Evolutionary conservation across 2,113 vertebrate genomes (phyloP).

Genomic region (Piprites chloris): DNA sequence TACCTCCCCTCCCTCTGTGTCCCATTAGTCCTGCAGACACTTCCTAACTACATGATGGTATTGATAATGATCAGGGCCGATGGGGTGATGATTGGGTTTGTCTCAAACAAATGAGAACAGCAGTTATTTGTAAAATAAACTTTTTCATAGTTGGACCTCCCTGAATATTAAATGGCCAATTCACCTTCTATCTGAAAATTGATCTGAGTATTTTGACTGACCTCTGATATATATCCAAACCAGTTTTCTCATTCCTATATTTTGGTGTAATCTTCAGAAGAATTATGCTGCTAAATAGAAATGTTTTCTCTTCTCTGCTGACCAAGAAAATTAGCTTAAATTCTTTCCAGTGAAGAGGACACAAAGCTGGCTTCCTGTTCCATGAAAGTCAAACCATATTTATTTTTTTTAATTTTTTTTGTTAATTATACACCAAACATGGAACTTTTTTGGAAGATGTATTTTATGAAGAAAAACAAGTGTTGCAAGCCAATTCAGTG

Average conservation of each 20-base stretch:
- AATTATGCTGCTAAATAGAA: background rate
- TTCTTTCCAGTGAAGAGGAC: background rate
- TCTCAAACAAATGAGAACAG: background rate
- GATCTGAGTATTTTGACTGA: background rate
- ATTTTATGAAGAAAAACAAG: background rate
- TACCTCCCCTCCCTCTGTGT: background rate
- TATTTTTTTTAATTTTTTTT: background rate
- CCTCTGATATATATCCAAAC: background rate
- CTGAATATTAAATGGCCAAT: background rate
- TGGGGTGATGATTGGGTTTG: background rate
- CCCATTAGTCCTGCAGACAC: background rate
- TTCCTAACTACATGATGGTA: background rate
- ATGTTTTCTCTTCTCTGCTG: background rate
- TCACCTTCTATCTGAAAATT: background rate
- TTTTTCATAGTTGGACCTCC: background rate
- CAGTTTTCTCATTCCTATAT: background rate
- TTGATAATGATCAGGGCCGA: background rate
- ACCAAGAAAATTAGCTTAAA: background rate
- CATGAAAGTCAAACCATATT: background rate
- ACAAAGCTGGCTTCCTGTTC: background rate
- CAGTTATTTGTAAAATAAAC: background rate
- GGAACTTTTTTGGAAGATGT: background rate
- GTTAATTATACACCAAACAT: background rate
- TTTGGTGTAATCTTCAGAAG: background rate
- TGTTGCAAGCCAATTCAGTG: background rate